A percentile compares a stretch with the other conserved stretches of the same genome.
Conservation (phyloP, 2,888 invertebrate species). For the Tenthredo mesomela region DNA sequence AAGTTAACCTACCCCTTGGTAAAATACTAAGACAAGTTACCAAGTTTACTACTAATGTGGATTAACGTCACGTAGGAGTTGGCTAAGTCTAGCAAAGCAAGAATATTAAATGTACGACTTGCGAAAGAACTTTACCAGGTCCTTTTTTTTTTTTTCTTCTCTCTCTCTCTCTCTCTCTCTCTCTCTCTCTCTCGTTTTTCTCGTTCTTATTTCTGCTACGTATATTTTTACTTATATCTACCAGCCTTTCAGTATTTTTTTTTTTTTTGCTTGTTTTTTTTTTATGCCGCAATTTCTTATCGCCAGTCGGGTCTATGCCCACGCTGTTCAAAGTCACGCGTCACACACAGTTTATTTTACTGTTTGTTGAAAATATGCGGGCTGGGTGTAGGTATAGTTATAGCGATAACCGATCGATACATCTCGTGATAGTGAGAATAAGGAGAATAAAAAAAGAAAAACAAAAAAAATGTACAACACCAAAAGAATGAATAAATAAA, state of each 20-base stretch:
- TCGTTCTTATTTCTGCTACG: background rate
- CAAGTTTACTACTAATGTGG: slow-evolving; percentile 36
- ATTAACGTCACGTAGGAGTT: slow-evolving; percentile 35
- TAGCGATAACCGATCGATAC: slow-evolving; percentile 2
- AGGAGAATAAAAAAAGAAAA: background rate
- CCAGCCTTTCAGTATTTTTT: background rate
- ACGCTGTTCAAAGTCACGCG: slow-evolving; percentile 27
- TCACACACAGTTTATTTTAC: slow-evolving; percentile 11
- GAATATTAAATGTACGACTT: slow-evolving; percentile 41
- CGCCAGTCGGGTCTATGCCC: slow-evolving; percentile 5
- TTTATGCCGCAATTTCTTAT: slow-evolving; percentile 22
- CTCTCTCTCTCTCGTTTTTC: background rate
- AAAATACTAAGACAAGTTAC: slow-evolving; percentile 37
- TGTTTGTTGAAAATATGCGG: background rate
- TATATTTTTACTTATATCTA: background rate
- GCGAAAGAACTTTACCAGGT: slow-evolving; percentile 27
- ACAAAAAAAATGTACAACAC: background rate
- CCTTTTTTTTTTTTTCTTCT: background rate
- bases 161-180: background rate
- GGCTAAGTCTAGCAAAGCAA: slow-evolving; percentile 25
- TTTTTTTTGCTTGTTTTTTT: background rate
- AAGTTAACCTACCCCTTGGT: slow-evolving; percentile 28
- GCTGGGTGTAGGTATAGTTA: background rate
- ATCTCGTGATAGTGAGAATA: background rate
- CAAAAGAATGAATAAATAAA: background rate